Evolutionary conservation across 92 coral and sea anemone species (phyloP), one percentile per base, ranked within the genome.

Genomic region (Pocillopora grandis): DNA sequence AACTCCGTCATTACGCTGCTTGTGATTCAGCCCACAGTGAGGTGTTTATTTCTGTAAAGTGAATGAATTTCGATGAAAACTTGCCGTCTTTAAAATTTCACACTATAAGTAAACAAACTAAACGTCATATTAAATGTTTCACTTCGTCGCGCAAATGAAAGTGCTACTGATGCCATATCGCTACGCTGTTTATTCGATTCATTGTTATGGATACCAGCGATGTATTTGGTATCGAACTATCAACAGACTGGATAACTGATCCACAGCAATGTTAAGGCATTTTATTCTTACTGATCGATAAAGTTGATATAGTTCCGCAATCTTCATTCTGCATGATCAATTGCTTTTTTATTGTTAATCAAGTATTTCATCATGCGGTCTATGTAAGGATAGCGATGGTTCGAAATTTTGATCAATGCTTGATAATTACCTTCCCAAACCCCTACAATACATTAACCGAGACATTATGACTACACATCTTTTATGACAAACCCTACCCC

Each of bases 91-190:
- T 33, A 4, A 18, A 36, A 12, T 16, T 55, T 42, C 49, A 60
- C 57, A 9, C 16, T 68, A 42, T 2, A 19, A 31, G 62, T 59
- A 68, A 68, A 68, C 48, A 31, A 12, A 68, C 23, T 13, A 2
- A 1, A 70, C 16, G 52, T 36, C 52, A 10, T 49, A 7, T 5
- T 52, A 33, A 65, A 48, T 56, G 42, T 64, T 65, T 36, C 71
- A 77, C 71, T 62, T 77, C 71, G 58, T 35, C 13, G 68, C 27
- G 27, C 57, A 33, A 78, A 66, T 11, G 77, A 58, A 36, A 36
- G 9, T 5, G 17, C 20, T 17, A 52, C 52, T 66, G 67, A 65
- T 23, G 75, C 84, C 84, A 27, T 80, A 27, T 80, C 31, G 16
- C 17, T 55, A 80, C 48, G 63, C 63, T 42, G 49, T 42, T 42